phyloP scores from a whole-genome alignment of 1,140 invertebrate genomes.

The Lethrus apterus region DNA sequence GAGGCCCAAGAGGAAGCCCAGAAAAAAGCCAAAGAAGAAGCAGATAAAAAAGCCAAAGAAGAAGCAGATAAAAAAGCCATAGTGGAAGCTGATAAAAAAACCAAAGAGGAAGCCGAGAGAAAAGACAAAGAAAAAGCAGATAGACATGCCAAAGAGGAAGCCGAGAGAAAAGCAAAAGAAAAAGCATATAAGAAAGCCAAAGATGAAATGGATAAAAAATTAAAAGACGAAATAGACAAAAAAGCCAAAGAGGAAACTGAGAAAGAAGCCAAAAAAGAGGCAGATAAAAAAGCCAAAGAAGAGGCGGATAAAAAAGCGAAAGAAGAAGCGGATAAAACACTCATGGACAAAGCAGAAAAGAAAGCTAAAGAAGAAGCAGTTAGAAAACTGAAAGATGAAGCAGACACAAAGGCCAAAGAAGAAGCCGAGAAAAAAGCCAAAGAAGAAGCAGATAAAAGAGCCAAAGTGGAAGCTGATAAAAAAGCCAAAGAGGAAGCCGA shows the following conservation, averaged over 20 bases:
- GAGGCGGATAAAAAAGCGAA: constrained; percentile 24
- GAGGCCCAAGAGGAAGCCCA: constrained; percentile 13
- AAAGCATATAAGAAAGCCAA: constrained; percentile 16
- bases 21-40: constrained; percentile 22
- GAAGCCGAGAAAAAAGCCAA: constrained; percentile 25
- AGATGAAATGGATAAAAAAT: constrained; percentile 20
- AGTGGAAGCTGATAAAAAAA: constrained; percentile 20
- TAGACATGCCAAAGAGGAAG: constrained; percentile 22
- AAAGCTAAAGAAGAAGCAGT: constrained; percentile 23
- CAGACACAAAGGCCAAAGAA: constrained; percentile 21
- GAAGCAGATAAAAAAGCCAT: constrained; percentile 19
- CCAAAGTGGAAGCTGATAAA: constrained; percentile 23
- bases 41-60: constrained; percentile 18
- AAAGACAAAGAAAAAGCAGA: constrained; percentile 19
- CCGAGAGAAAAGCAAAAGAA: constrained; percentile 18
- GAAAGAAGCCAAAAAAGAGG: constrained; percentile 24
- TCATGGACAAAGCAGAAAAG: constrained; percentile 21
- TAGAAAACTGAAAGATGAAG: constrained; percentile 26
- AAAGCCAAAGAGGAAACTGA: constrained; percentile 21
- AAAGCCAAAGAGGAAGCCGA: constrained; percentile 27
- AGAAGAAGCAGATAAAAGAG: constrained; percentile 25
- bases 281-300: constrained; percentile 22
- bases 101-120: constrained; percentile 9
- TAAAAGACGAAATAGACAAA: constrained; percentile 13
- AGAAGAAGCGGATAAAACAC: constrained; percentile 25